Conservation (phyloP, 2,113 vertebrate genomes). For the Antechinus flavipes region DNA sequence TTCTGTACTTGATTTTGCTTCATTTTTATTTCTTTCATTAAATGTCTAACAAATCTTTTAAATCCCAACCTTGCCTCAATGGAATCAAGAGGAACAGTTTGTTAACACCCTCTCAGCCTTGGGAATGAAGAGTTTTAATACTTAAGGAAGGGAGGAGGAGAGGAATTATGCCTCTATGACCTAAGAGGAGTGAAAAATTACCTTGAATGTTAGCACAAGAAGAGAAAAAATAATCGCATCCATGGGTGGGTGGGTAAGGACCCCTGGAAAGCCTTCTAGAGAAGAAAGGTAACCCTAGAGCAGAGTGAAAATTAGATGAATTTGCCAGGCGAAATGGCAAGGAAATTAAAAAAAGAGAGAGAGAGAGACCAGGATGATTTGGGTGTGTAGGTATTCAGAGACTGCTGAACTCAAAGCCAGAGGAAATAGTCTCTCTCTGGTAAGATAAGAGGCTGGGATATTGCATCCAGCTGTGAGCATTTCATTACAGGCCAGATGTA, state of each 20-base stretch:
- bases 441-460: conserved; percentile 39
- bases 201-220: not conserved
- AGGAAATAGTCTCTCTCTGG: conserved; percentile 38
- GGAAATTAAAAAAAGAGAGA: conserved; percentile 44
- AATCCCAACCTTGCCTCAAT: not conserved
- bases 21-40: not conserved
- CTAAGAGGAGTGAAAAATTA: not conserved
- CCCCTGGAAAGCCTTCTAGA: not conserved
- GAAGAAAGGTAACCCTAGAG: conserved; percentile 9
- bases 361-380: conserved; percentile 18
- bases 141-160: not conserved
- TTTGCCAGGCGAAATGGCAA: conserved; percentile 45
- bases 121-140: not conserved
- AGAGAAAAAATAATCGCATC: conserved; percentile 40
- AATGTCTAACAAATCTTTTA: not conserved
- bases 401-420: conserved; percentile 19
- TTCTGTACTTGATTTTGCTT: not conserved
- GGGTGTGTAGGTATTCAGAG: not conserved
- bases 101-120: not conserved
- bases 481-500: conserved; percentile 64
- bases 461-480: conserved; percentile 48
- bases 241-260: not conserved
- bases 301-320: conserved; percentile 47
- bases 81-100: not conserved
- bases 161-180: not conserved